These are phyloP conservation scores for Phylloscopus trochiloides DNA, from an alignment of 2,113 vertebrate species.

Conservation along the genomic window DNA sequence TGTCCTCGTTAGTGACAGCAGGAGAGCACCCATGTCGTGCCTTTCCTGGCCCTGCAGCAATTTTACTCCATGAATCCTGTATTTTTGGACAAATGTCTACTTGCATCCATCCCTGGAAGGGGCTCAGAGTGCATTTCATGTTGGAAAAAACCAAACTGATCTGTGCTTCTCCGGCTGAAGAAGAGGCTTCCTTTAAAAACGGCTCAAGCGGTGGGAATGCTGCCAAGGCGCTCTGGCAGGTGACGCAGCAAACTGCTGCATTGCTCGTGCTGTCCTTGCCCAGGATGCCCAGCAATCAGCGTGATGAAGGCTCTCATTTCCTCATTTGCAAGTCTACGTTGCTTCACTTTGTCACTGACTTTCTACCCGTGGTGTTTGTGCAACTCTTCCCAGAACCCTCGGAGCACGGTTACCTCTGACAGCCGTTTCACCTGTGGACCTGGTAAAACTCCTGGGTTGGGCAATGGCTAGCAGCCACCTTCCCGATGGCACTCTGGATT, in stretches of 20 bases:
- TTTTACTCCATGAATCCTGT: fast-evolving
- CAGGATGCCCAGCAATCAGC: not conserved
- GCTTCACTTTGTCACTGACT: not conserved
- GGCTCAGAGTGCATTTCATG: not conserved
- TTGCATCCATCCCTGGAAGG: not conserved
- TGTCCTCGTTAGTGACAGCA: not conserved
- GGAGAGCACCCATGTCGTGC: fast-evolving
- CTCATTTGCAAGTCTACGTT: not conserved
- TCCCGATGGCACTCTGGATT: fast-evolving
- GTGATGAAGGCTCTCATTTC: not conserved
- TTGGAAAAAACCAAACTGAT: not conserved
- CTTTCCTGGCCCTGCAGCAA: fast-evolving
- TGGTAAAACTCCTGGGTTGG: not conserved
- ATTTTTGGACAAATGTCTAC: not conserved
- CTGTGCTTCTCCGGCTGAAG: not conserved
- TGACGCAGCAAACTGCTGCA: conserved; percentile 13
- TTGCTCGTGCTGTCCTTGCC: not conserved
- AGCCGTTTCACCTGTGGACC: not conserved
- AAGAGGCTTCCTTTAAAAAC: not conserved
- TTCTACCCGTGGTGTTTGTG: not conserved
- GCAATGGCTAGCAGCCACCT: not conserved
- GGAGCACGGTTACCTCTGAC: not conserved
- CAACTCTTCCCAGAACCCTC: not conserved
- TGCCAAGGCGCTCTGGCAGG: not conserved
- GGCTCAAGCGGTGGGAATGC: not conserved